These are phyloP conservation scores for Neodon shergylaensis DNA, from an alignment of 2,113 vertebrate genomes.

Conservation along the genomic window DNA sequence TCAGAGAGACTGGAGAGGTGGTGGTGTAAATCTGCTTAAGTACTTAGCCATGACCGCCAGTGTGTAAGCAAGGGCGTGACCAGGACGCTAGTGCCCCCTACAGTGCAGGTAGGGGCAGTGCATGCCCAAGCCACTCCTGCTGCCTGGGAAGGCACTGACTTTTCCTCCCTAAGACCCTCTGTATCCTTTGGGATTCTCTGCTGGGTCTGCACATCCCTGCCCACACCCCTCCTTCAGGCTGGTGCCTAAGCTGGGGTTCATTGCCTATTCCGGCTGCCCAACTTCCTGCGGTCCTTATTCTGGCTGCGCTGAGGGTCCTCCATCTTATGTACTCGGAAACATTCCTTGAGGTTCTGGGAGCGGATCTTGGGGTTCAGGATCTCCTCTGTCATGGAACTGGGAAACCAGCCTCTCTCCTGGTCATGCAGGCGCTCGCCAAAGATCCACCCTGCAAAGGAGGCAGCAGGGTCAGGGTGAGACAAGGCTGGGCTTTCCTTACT, in stretches of 20 bases:
- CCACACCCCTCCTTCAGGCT: background rate
- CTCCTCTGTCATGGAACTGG: conserved; percentile 93
- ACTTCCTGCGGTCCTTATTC: conserved; percentile 87
- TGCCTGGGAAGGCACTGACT: background rate
- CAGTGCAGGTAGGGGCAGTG: background rate
- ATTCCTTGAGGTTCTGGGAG: conserved; percentile 96
- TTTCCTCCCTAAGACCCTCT: background rate
- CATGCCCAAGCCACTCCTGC: too few relatives aligned
- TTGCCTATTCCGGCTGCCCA: conserved; percentile 89
- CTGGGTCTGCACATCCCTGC: background rate
- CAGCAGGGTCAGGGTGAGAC: background rate
- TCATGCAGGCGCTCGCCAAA: conserved; percentile 96
- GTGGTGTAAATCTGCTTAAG: background rate
- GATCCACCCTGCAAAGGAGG: conserved; percentile 92
- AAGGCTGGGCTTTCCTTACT: too few relatives aligned
- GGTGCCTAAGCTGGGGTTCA: conserved; percentile 68
- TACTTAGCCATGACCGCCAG: background rate
- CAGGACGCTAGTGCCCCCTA: background rate
- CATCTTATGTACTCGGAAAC: conserved; percentile 93
- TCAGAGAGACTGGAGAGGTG: background rate
- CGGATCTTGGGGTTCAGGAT: conserved; percentile 95
- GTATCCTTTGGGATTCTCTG: rapidly evolving
- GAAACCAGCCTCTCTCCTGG: conserved; percentile 98
- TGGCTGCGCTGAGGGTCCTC: conserved; percentile 89
- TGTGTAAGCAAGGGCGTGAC: background rate